Evolutionary conservation across 2,888 invertebrate genomes (phyloP), one percentile per base, ranked within the genome.

Genomic region (Sabatieria punctata): DNA sequence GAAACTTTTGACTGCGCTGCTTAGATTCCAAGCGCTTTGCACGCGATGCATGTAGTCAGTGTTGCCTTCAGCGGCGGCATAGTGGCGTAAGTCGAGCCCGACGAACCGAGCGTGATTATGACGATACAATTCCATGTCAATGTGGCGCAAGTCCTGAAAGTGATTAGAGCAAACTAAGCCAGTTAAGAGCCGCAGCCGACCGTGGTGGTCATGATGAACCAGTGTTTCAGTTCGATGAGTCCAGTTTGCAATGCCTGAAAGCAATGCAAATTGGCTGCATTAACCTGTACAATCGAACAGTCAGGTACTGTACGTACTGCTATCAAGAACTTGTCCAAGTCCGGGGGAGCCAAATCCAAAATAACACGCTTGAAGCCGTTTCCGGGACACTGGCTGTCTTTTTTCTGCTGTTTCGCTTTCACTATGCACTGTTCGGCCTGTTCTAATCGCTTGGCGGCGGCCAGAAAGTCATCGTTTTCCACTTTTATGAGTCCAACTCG

Each of bases 201-300:
- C 73, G 89, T 68, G 2, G 85, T 85, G 1, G 88, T 88, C 55
- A 89, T 81, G 58, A 89, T 76, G 66, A 85, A 89, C 67, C 84
- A 85, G 68, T 86, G 85, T 65, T 85, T 83, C 66, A 85, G 85
- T 52, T 85, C 85, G 84, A 89, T 85, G 83, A 89, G 84, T 52
- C 88, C 88, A 57, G 88, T 84, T 72, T 88, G 86, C 68, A 86
- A 85, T 15, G 88, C 88, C 70, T 89, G 48, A 15, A 52, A 53
- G 42, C 33, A 3, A 30, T 30, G 30, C 8, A 15, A 30, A 30
- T 30, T 11, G 30, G 30, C 15, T 30, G 30, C 30, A 30, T 8
- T 15, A 30, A 30, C 30, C 30, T 11, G n/a, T n/a, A n/a, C n/a
- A n/a, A n/a, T n/a, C n/a, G n/a, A n/a, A n/a, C n/a, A n/a, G n/a